phyloP scores from a whole-genome alignment of 2,797 vertebrate genomes.

The Sebastes vulpes region DNA sequence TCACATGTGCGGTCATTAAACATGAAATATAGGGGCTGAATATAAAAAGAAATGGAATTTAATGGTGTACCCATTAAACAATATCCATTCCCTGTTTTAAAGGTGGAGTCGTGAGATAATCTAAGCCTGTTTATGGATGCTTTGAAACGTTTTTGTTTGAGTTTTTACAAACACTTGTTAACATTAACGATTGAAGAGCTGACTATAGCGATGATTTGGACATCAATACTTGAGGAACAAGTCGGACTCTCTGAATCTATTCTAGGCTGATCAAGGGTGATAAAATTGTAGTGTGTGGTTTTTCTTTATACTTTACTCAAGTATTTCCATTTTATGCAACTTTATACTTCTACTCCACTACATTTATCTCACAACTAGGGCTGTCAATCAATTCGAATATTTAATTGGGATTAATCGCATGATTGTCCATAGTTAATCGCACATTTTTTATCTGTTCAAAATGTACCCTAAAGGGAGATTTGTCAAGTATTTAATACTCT shows the following conservation, averaged over 20 bases:
- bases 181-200: neutral
- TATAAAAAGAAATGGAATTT: neutral
- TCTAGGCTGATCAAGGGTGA: neutral
- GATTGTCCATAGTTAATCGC: no score
- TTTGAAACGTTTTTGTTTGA: neutral
- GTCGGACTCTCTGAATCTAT: neutral
- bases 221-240: neutral
- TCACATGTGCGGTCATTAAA: slow-evolving; percentile 36
- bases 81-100: neutral
- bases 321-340: no score
- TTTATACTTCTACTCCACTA: no score
- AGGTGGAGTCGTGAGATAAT: neutral
- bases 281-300: neutral
- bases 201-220: neutral
- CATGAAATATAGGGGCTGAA: neutral
- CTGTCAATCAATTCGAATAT: no score
- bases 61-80: neutral
- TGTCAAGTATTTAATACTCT: no score
- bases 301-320: no score
- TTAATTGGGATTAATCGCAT: no score
- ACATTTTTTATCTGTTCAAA: no score
- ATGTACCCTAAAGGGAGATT: no score
- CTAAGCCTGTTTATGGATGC: neutral
- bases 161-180: neutral
- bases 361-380: no score